A percentile compares a stretch with the other conserved stretches of the same genome.
These are phyloP conservation scores for Drosophila tsacasi DNA, from an alignment of 1,140 invertebrate species.

Conservation along the genomic window DNA sequence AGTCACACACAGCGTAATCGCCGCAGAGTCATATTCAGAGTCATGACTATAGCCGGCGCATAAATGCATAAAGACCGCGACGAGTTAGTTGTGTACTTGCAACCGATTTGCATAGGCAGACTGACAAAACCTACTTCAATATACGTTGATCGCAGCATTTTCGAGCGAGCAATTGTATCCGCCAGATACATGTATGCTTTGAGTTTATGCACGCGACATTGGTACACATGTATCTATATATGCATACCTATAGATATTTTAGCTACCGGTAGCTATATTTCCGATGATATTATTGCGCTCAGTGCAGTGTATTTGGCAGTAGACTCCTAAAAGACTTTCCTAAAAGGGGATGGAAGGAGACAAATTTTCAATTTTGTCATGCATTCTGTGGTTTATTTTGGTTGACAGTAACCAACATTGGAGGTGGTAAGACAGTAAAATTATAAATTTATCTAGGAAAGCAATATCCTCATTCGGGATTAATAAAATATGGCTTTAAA, in stretches of 20 bases:
- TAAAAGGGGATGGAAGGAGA: too few relatives aligned
- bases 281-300: conserved; percentile 4
- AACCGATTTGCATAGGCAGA: conserved; percentile 65
- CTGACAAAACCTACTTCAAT: conserved; percentile 26
- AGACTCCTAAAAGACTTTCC: too few relatives aligned
- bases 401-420: not conserved
- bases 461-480: not conserved
- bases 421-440: too few relatives aligned
- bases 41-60: conserved; percentile 35
- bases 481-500: not conserved
- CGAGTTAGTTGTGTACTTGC: conserved; percentile 60
- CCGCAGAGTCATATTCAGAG: conserved; percentile 25
- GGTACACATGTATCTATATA: not conserved
- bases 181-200: conserved; percentile 23
- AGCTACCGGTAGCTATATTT: conserved; percentile 1
- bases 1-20: conserved; percentile 16
- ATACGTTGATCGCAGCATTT: conserved; percentile 15
- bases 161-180: conserved; percentile 35
- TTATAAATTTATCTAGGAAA: not conserved
- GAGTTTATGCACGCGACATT: conserved; percentile 57
- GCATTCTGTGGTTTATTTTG: not conserved
- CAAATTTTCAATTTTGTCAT: not conserved
- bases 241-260: conserved; percentile 4
- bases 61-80: conserved; percentile 68
- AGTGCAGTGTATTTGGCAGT: not conserved